phyloP scores from a whole-genome alignment of 1,140 invertebrate genomes.

The Zaprionus nigranus region DNA sequence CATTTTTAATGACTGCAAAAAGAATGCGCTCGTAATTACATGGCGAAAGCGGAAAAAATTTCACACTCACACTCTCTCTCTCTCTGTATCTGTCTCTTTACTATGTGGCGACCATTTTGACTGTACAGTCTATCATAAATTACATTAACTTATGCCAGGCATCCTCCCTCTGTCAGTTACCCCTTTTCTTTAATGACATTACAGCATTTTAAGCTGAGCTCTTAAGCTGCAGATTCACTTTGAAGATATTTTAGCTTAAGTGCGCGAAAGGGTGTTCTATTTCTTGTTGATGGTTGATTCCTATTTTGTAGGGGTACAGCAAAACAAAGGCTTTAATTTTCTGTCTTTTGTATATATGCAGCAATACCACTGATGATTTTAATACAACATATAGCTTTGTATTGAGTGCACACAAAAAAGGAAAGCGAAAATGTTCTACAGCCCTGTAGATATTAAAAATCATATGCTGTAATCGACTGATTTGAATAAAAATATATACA shows the following conservation, averaged over 20 bases:
- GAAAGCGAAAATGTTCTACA: too few species aligned
- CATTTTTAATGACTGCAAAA: slow-evolving; percentile 81
- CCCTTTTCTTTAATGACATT: not conserved
- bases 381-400: not conserved
- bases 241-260: not conserved
- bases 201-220: not conserved
- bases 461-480: not conserved
- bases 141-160: slow-evolving; percentile 55
- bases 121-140: slow-evolving; percentile 64
- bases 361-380: not conserved
- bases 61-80: not conserved
- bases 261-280: not conserved
- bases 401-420: too few species aligned
- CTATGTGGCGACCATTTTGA: slow-evolving; percentile 59
- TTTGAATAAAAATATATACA: not conserved
- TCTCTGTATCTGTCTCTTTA: slow-evolving; percentile 2
- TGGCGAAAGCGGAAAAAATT: slow-evolving; percentile 54
- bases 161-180: not conserved
- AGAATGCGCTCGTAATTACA: slow-evolving; percentile 80
- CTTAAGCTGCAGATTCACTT: not conserved
- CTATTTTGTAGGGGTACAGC: not conserved
- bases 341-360: not conserved
- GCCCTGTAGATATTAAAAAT: not conserved
- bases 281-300: not conserved
- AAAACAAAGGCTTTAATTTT: not conserved